Evolutionary conservation across 2,797 vertebrate species (phyloP), one percentile per base, ranked within the genome.

Genomic region (Acanthurus tractus): DNA sequence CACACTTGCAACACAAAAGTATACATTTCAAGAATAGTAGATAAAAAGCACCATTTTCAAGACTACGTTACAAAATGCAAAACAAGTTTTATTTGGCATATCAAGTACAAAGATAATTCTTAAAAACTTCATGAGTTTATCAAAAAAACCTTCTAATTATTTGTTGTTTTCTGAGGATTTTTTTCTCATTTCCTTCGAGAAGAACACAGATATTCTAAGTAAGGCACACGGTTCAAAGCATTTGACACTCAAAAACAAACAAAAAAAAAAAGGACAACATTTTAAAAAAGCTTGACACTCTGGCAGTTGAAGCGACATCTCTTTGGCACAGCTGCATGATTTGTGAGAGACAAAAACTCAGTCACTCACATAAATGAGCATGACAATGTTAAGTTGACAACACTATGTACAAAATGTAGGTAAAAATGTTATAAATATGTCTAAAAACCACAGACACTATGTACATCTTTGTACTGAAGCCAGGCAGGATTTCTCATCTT

Each of bases 341-440:
- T 81, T 88, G 87, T 88, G 89, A 90, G 81, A 90, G 91, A 88
- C 80, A 88, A 70, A 54, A 86, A 81, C 70, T 87, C 88, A 81
- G 79, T 86, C 83, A 86, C 85, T 20, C 74, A 83, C 84, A 79
- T 70, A 83, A 87, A 81, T n/a, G 74, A 88, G 84, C 78, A 86
- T 66, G 83, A 92, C 82, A 91, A 93, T 88, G 88, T 92, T 91
- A 93, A 92, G 86, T 83, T 83, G 87, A 93, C 92, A 89, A 95
- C 88, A 92, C 85, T 95, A 95, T 96, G 92, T 96, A 95, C 94
- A 96, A 83, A 93, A 92, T 88, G 88, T 86, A 93, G 91, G 91
- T 92, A 90, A 93, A 94, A 93, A 88, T 92, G 93, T 93, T 94
- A 95, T 95, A 95, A 96, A 96, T 95, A 96, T 93, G 91, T 94